Base-by-base conservation (phyloP, 2,888 invertebrate genomes). In the Drosophila kokeensis region DNA sequence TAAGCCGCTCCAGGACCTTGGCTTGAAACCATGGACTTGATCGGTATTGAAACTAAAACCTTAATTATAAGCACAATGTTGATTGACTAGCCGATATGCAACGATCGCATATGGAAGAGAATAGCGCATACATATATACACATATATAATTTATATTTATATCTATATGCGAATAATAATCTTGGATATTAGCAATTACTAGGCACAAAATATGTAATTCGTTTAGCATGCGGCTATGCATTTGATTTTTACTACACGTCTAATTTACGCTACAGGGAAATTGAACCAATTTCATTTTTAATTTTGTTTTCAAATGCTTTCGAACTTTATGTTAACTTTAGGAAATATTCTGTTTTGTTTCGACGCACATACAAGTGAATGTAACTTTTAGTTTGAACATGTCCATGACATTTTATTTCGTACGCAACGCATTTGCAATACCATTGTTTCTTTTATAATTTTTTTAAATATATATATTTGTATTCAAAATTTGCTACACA, bases 111-210 rank as follows among this genome's bases (percentile, higher is more conserved):
- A 71, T 59, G 66, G 24, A 71, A 68, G 52, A 78, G 24, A 24
- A 45, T 4, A 45, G 8, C 8, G 59, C 54, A 62, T 65, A 71
- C 76, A 76, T 49, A 52, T 71, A 71, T 54, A 27, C 36, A 60
- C 68, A 61, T 69, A 70, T 74, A 79, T 82, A 69, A 80, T 71
- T 80, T 82, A 78, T 70, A 82, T 59, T 83, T 73, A 69, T 73
- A 72, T 77, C 73, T 73, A 69, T 73, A 88, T 71, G 71, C 69
- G 69, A 82, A 65, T 76, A 82, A 76, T 74, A 73, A 82, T 73
- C 80, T 73, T 85, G 72, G 72, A 87, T 86, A 86, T 86, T 86
- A 86, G 90, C 78, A 87, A 89, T 82, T 89, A 82, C 69, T 85
- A 85, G 89, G 85, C 85, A 84, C 87, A 89, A 89, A 85, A 73